Evolutionary conservation across 2,888 invertebrate genomes (phyloP), one percentile per base, ranked within the genome.

Genomic region (Notodonta dromedarius): DNA sequence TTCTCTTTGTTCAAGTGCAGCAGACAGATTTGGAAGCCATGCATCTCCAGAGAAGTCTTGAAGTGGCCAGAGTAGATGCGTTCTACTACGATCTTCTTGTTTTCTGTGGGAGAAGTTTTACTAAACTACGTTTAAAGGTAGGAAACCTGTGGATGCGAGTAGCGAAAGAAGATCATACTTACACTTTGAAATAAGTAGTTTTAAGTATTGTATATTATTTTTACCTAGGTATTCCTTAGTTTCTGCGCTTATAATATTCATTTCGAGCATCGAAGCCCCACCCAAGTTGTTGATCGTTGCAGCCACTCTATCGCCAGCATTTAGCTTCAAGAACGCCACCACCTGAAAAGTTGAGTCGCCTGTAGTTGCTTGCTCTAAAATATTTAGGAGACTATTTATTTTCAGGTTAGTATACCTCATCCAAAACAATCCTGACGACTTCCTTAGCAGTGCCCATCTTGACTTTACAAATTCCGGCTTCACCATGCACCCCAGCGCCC

Each of bases 221-320:
- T 5, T 85, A 96, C 96, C 93, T 54, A 96, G 88, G 80, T 95
- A 95, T 13, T 87, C 84, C 39, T 95, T 93, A 0, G 95, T 94
- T 84, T 97, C 97, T 8, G 94, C 94, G 57, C 95, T 94, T 11
- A 97, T 91, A 57, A 97, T 95, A 70, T 95, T 96, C 91, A 97
- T 95, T 82, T 98, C 98, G 62, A 97, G 81, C 65, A 96, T 94
- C 0, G 96, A 96, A 0, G 96, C 94, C 2, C 95, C 95, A 39
- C 98, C 97, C 59, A 97, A 91, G 84, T 98, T 98, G 87, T 97
- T 97, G 6, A 98, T 85, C 74, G 97, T 91, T 9, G 96, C 93
- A 0, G 95, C 96, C 1, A 97, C 95, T 63, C 86, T 77, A 56
- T 85, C 76, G 0, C 89, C 89, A 0, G 83, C 65, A 6, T 70